phyloP scores from a whole-genome alignment of 1,140 invertebrate genomes.

The Lordiphosa clarofinis region DNA sequence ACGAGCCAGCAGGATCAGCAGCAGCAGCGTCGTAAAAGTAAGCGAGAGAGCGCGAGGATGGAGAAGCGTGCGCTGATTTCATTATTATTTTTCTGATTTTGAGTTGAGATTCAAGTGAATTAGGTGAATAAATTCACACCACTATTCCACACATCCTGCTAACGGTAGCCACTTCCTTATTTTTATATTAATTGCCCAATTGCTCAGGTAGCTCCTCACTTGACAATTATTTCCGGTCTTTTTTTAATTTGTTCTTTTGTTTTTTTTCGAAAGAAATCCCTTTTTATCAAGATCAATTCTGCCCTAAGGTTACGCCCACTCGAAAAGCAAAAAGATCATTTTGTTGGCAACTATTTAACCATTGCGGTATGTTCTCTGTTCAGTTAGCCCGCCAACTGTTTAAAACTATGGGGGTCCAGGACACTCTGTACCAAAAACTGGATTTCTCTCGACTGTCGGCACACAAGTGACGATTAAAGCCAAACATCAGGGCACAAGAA shows the following conservation, averaged over 20 bases:
- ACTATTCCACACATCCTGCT: conserved; percentile 17
- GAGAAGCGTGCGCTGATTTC: conserved; percentile 9
- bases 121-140: conserved; percentile 68
- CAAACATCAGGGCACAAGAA: conserved; percentile 15
- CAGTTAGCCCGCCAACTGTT: conserved; percentile 45
- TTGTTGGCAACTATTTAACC: conserved; percentile 36
- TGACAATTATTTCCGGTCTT: conserved; percentile 71
- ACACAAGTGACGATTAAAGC: conserved; percentile 43
- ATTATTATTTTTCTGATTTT: conserved; percentile 14
- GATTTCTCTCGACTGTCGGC: conserved; percentile 18
- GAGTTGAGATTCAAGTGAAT: conserved; percentile 8
- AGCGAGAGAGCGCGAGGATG: neutral
- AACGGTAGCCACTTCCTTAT: conserved; percentile 65
- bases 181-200: conserved; percentile 45
- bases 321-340: too few relatives aligned
- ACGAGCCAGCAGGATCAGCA: conserved; percentile 37
- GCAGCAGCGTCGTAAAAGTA: conserved; percentile 23
- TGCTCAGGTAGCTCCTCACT: conserved; percentile 56
- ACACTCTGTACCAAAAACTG: conserved; percentile 11
- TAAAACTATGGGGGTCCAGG: conserved; percentile 48
- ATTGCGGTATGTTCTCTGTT: conserved; percentile 59
- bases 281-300: conserved; percentile 57
- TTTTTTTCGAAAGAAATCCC: conserved; percentile 26
- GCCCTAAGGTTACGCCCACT: conserved; percentile 40
- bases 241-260: too few relatives aligned